Conservation (phyloP, 2,797 vertebrate genomes). For the Gymnoscopelus braueri region DNA sequence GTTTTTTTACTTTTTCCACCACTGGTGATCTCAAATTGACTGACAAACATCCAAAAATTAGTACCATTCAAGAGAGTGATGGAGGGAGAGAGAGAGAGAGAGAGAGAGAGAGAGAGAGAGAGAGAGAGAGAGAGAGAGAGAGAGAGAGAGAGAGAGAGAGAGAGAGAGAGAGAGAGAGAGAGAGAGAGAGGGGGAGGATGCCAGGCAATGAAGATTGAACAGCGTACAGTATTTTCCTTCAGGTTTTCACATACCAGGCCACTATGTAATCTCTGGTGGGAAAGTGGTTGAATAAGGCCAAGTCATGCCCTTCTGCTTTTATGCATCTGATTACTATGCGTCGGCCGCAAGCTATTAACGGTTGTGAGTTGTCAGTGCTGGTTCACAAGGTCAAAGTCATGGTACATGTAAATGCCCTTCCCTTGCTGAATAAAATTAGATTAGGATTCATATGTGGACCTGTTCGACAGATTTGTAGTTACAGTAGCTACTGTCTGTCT, state of each 20-base stretch:
- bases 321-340: conserved; percentile 61
- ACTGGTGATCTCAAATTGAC: too few species aligned
- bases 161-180: too few species aligned
- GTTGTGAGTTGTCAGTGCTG: conserved; percentile 51
- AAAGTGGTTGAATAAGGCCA: conserved; percentile 66
- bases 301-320: conserved; percentile 58
- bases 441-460: conserved; percentile 38
- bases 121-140: too few species aligned
- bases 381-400: conserved; percentile 69
- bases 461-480: too few species aligned
- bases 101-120: too few species aligned
- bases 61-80: too few species aligned
- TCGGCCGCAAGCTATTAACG: conserved; percentile 54
- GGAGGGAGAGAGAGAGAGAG: too few species aligned
- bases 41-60: background rate
- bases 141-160: too few species aligned
- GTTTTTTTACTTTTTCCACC: too few species aligned
- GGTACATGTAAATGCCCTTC: conserved; percentile 71
- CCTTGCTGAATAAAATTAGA: conserved; percentile 70
- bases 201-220: too few species aligned
- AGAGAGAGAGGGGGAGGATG: too few species aligned
- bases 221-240: conserved; percentile 42
- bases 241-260: conserved; percentile 53
- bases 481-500: too few species aligned
- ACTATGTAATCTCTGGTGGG: conserved; percentile 56